phyloP scores from a whole-genome alignment of 2,888 invertebrate species.

The Rotaria socialis region DNA sequence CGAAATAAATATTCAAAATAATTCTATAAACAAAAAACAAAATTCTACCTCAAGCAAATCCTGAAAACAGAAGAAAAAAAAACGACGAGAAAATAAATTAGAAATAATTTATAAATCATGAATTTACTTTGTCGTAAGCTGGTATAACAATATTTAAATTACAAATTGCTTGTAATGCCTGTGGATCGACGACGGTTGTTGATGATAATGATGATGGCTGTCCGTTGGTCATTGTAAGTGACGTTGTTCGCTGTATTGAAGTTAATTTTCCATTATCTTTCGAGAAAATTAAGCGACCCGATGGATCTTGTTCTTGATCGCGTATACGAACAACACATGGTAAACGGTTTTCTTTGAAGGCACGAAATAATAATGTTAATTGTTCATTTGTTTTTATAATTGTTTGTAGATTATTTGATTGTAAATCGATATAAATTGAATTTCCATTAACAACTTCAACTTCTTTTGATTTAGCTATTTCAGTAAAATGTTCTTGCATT shows the following conservation, averaged over 20 bases:
- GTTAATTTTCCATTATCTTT: slow-evolving; percentile 42
- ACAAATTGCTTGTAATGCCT: slow-evolving; percentile 15
- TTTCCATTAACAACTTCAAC: slow-evolving; percentile 93
- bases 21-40: background rate
- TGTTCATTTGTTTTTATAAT: slow-evolving; percentile 92
- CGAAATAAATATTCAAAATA: background rate
- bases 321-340: slow-evolving; percentile 90
- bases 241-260: slow-evolving; percentile 13
- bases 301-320: slow-evolving; percentile 62
- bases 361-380: slow-evolving; percentile 83
- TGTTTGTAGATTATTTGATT: slow-evolving; percentile 91
- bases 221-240: slow-evolving; percentile 25
- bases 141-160: slow-evolving; percentile 23
- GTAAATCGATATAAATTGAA: slow-evolving; percentile 88
- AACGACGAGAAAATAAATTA: background rate
- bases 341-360: slow-evolving; percentile 91
- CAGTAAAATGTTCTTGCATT: slow-evolving; percentile 72
- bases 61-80: background rate
- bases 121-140: background rate
- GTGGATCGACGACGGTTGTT: background rate
- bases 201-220: background rate
- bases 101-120: background rate
- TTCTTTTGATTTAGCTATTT: slow-evolving; percentile 93
- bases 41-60: slow-evolving; percentile 17
- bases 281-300: slow-evolving; percentile 45